A percentile compares a stretch with the other conserved stretches of the same genome.
phyloP scores from a whole-genome alignment of 2,797 vertebrate genomes.

The Hypotaenidia philippensis region DNA sequence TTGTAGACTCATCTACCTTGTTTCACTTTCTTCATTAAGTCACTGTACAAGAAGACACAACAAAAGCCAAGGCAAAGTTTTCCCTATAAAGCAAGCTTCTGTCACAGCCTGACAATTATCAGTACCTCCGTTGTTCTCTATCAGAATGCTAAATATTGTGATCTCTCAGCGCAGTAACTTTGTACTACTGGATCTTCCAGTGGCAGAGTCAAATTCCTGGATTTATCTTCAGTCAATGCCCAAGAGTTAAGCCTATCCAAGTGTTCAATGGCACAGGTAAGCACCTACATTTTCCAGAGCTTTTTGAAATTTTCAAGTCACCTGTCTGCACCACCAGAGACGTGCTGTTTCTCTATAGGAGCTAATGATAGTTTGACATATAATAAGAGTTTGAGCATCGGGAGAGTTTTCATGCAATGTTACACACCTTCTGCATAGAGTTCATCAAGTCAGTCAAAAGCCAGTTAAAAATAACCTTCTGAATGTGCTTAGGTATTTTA shows the following conservation, averaged over 20 bases:
- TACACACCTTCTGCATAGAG: neutral
- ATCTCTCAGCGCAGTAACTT: neutral
- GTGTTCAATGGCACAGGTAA: neutral
- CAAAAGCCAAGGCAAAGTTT: neutral
- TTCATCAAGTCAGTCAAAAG: neutral
- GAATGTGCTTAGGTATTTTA: neutral
- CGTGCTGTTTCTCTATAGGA: neutral
- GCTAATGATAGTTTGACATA: neutral
- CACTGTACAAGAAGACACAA: neutral
- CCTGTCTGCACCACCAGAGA: neutral
- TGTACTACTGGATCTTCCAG: neutral
- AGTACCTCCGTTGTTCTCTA: neutral
- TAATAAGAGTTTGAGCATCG: neutral
- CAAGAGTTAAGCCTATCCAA: neutral
- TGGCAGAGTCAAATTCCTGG: neutral
- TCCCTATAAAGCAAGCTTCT: neutral
- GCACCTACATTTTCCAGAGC: neutral
- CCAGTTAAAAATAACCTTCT: neutral
- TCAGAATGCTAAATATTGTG: neutral
- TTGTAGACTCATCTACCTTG: neutral
- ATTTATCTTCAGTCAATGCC: neutral
- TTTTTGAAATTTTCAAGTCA: neutral
- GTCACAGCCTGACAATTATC: neutral
- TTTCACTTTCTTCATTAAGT: neutral
- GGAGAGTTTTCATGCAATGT: accelerated